phyloP scores from a whole-genome alignment of 1,140 invertebrate genomes.

The Dendroctonus ponderosae region DNA sequence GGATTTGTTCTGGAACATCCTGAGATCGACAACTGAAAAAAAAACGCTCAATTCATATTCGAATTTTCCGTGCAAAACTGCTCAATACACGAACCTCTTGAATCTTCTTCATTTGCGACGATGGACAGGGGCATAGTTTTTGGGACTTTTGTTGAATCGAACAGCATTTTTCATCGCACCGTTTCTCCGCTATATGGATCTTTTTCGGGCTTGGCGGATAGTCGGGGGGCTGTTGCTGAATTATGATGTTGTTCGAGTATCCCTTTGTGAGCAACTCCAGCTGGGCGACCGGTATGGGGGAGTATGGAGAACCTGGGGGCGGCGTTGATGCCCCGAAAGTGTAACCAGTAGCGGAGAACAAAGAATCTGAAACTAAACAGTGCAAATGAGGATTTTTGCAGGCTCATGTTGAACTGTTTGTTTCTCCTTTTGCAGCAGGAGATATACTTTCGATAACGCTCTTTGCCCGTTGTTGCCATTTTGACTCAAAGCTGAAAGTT shows the following conservation, averaged over 20 bases:
- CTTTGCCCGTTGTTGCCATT: too few species aligned
- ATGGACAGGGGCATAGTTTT: constrained; percentile 41
- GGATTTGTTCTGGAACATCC: constrained; percentile 60
- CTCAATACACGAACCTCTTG: constrained; percentile 15
- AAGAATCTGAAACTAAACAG: constrained; percentile 61
- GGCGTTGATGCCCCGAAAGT: constrained; percentile 67
- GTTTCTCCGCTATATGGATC: constrained; percentile 38
- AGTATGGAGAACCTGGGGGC: constrained; percentile 67
- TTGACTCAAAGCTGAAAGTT: too few species aligned
- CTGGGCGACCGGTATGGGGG: constrained; percentile 62
- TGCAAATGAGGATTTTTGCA: not conserved
- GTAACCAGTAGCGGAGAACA: constrained; percentile 61
- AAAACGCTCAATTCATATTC: not conserved
- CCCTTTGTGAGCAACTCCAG: constrained; percentile 60
- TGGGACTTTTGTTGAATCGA: constrained; percentile 36
- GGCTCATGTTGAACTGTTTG: too few species aligned
- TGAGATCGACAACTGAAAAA: constrained; percentile 1
- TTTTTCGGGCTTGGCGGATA: constrained; percentile 44
- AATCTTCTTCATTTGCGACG: constrained; percentile 34
- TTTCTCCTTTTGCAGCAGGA: too few species aligned
- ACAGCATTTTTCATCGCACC: constrained; percentile 48
- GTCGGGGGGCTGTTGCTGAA: constrained; percentile 35
- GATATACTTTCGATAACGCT: too few species aligned
- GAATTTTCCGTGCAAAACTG: too few species aligned
- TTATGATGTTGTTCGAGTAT: constrained; percentile 48